Percentiles rank a stretch among this genome's conserved stretches.
Evolutionary conservation across 2,888 invertebrate species (phyloP).

Genomic region (Orthosia gothica): DNA sequence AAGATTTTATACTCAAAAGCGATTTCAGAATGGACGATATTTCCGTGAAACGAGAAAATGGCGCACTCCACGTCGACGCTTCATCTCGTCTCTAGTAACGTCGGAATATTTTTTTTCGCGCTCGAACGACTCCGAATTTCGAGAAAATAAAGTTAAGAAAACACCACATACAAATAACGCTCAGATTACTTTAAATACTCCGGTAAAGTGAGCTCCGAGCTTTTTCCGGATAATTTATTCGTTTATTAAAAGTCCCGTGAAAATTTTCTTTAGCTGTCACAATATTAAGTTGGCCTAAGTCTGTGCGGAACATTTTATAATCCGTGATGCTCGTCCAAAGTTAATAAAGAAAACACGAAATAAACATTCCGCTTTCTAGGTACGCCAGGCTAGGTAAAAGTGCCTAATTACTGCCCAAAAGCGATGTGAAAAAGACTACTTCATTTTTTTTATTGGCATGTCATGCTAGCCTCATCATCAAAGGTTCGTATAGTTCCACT

Average conservation of each 20-base stretch:
- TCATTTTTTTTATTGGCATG: slow-evolving; percentile 51
- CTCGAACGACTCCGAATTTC: slow-evolving; percentile 75
- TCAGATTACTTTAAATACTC: slow-evolving; percentile 74
- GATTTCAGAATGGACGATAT: slow-evolving; percentile 88
- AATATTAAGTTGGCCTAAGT: slow-evolving; percentile 45
- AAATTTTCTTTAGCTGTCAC: slow-evolving; percentile 47
- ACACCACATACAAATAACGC: slow-evolving; percentile 79
- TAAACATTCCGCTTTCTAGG: slow-evolving; percentile 41
- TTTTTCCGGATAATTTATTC: slow-evolving; percentile 69
- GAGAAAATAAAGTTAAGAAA: slow-evolving; percentile 75
- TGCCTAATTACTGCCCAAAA: slow-evolving; percentile 60
- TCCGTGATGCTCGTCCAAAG: slow-evolving; percentile 35
- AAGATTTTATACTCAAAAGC: slow-evolving; percentile 90
- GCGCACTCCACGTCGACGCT: slow-evolving; percentile 77
- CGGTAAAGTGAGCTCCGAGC: slow-evolving; percentile 68
- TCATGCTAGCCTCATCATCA: slow-evolving; percentile 59
- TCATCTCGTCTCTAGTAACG: slow-evolving; percentile 76
- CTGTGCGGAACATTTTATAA: slow-evolving; percentile 41
- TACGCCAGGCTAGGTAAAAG: slow-evolving; percentile 45
- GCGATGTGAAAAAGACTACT: slow-evolving; percentile 43
- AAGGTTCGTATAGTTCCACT: slow-evolving; percentile 51
- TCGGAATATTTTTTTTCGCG: slow-evolving; percentile 81
- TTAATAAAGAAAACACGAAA: slow-evolving; percentile 63
- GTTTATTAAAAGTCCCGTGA: slow-evolving; percentile 54
- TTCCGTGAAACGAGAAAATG: slow-evolving; percentile 83